Evolutionary conservation across 2,113 vertebrate species (phyloP), one percentile per base, ranked within the genome.

Genomic region (Brienomyrus brachyistius): DNA sequence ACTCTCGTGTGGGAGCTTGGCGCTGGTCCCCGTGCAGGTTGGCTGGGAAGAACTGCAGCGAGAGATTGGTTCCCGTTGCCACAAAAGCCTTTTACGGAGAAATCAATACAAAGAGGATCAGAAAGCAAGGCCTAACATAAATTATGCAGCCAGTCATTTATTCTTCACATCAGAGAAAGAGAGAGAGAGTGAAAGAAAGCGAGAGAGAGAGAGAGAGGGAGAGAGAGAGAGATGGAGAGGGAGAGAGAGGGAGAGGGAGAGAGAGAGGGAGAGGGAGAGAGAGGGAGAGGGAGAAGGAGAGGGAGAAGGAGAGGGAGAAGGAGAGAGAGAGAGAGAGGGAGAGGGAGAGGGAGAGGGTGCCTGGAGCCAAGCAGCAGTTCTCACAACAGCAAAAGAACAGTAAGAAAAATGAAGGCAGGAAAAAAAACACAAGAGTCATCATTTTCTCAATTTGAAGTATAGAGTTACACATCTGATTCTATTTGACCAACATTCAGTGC

Each of bases 31-130:
- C 98, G 90, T 99, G 98, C 95, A 97, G 97, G 95, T 97, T 99
- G 95, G 98, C 98, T 90, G 98, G 98, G 95, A 99, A 99, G 97
- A 99, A 99, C 98, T 99, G 98, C 94, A 99, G 98, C 91, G 98
- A 99, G 94, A 99, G 97, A 97, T 99, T 99, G 97, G 98, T 99
- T 95, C 98, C 98, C 94, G 98, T 99, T 91, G 98, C 98, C 95
- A 99, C 98, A 95, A 99, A 99, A 96, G 98, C 98, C 98, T 99
- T 96, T 97, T 97, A 97, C 96, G 97, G 94, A 96, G 96, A 95
- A 98, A 98, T 99, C 97, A 97, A 99, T 99, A 98, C 96, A 98
- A 98, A 99, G 95, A 97, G 95, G 96, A 98, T 99, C 97, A 98
- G 96, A 96, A 93, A 96, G 96, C 96, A 96, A 94, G 95, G 96